phyloP scores from a whole-genome alignment of 2,797 vertebrate species.

The Sebastes hopkinsi region DNA sequence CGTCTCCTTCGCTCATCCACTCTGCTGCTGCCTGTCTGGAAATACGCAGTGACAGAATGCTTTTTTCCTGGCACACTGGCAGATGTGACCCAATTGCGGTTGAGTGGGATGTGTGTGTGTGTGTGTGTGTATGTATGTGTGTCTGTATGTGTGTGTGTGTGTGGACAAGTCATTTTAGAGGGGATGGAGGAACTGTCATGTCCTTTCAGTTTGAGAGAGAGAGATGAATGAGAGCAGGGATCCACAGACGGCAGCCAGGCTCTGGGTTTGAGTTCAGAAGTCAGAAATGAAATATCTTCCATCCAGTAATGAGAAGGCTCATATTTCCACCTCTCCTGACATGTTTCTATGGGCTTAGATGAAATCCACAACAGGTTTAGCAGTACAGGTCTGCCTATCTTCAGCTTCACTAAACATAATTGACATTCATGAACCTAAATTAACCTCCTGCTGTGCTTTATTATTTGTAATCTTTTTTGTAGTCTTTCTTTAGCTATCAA shows the following conservation, averaged over 20 bases:
- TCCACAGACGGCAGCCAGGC: not conserved
- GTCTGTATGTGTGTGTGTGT: not conserved
- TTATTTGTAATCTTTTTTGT: not conserved
- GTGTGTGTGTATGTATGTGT: not conserved
- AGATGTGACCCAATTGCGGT: conserved; percentile 60
- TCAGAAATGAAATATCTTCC: not conserved
- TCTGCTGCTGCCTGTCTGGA: conserved; percentile 18
- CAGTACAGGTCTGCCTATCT: not conserved
- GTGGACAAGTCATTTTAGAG: conserved; percentile 8
- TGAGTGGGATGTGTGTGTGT: not conserved
- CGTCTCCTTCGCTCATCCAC: not conserved
- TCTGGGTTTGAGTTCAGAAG: not conserved
- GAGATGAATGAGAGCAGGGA: not conserved
- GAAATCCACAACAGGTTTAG: not conserved
- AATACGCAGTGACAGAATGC: conserved; percentile 21
- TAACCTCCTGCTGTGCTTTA: not conserved
- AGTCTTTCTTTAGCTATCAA: not conserved
- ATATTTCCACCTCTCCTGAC: not conserved
- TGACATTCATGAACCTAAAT: not conserved
- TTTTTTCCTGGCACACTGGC: conserved; percentile 40
- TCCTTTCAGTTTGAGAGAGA: conserved; percentile 1
- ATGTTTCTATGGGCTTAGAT: not conserved
- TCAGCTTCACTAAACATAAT: not conserved
- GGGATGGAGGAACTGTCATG: conserved; percentile 9
- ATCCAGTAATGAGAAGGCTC: not conserved